These are phyloP conservation scores for Hedychridium roseum DNA, from an alignment of 2,888 invertebrate genomes.

Conservation along the genomic window DNA sequence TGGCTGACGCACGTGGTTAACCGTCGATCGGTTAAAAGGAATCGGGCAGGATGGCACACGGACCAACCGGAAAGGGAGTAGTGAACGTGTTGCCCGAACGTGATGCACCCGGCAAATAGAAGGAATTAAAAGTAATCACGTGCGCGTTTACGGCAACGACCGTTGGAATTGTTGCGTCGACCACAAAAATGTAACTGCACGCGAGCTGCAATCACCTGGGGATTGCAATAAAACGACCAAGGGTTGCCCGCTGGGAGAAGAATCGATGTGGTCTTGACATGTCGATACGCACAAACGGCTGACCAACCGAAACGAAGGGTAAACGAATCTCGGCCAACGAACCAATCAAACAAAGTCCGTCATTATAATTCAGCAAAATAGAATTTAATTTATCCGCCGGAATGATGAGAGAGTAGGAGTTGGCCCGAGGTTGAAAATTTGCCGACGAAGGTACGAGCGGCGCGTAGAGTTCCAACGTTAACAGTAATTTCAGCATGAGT, in stretches of 20 bases:
- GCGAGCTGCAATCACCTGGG: constrained; percentile 53
- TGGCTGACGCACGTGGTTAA: constrained; percentile 45
- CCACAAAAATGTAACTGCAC: constrained; percentile 54
- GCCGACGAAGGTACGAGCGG: not conserved
- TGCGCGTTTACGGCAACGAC: constrained; percentile 51
- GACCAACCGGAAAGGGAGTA: not conserved
- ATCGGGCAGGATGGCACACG: constrained; percentile 3
- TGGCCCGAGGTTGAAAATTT: constrained; percentile 6
- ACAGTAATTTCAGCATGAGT: constrained; percentile 32
- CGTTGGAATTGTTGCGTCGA: constrained; percentile 42
- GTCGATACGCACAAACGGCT: constrained; percentile 11
- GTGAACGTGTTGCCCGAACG: constrained; percentile 4
- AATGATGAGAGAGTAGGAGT: constrained; percentile 1
- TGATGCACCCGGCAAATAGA: constrained; percentile 37
- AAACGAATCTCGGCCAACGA: no score
- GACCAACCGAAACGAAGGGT: not conserved
- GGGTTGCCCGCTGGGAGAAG: not conserved
- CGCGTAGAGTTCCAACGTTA: constrained; percentile 32
- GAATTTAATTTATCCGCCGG: no score
- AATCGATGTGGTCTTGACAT: constrained; percentile 5
- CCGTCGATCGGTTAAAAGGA: constrained; percentile 37
- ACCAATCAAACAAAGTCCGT: no score
- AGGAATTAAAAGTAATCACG: constrained; percentile 59
- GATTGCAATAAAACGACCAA: no score
- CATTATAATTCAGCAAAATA: no score